Conservation (phyloP, 2,888 invertebrate species). For the Emmelina monodactyla region DNA sequence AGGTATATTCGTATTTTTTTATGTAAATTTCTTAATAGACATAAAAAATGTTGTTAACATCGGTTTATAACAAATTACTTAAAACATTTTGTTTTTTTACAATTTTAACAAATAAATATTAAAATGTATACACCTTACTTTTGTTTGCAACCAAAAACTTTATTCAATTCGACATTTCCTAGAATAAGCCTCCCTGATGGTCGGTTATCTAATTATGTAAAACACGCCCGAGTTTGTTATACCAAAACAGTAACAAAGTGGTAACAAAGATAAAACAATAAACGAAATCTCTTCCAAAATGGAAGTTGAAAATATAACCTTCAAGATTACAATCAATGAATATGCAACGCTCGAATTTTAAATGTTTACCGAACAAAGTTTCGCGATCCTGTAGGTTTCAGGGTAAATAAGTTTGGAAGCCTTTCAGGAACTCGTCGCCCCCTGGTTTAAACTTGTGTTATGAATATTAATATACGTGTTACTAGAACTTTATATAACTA, state of each 20-base stretch:
- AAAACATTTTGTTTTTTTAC: too few relatives aligned
- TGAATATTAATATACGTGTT: constrained; percentile 1
- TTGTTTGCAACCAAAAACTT: too few relatives aligned
- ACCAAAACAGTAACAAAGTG: not conserved
- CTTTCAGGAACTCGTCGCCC: too few relatives aligned
- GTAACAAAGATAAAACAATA: constrained; percentile 32
- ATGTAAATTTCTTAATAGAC: too few relatives aligned
- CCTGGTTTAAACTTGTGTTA: not conserved
- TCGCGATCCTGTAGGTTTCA: constrained; percentile 9
- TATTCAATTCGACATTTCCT: too few relatives aligned
- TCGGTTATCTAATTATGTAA: constrained; percentile 47
- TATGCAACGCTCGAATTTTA: constrained; percentile 31
- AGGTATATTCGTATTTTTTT: too few relatives aligned
- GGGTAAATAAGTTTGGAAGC: not conserved
- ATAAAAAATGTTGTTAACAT: too few relatives aligned
- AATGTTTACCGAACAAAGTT: constrained; percentile 19
- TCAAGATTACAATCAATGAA: constrained; percentile 40
- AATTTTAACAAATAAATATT: too few relatives aligned
- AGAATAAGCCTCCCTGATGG: constrained; percentile 6
- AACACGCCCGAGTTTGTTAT: constrained; percentile 35
- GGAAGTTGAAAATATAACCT: constrained; percentile 21
- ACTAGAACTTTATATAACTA: too few relatives aligned
- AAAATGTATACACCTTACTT: too few relatives aligned
- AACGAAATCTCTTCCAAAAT: constrained; percentile 25
- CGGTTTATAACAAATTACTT: too few relatives aligned